phyloP scores from a whole-genome alignment of 2,888 invertebrate genomes.

The Thereva unica region DNA sequence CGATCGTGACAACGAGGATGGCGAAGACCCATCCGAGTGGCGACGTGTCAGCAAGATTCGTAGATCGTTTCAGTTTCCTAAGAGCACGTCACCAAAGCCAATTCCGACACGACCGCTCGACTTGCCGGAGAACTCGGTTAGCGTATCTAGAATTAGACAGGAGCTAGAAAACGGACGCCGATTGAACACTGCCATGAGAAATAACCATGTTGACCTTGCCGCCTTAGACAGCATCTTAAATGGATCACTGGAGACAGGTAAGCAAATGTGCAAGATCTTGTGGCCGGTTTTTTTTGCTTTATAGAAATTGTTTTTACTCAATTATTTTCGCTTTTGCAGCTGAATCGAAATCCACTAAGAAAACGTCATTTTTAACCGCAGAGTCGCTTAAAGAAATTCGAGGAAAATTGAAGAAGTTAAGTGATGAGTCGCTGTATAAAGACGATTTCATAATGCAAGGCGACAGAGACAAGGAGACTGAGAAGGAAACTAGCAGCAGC shows the following conservation, averaged over 20 bases:
- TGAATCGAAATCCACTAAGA: constrained; percentile 34
- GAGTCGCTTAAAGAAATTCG: constrained; percentile 65
- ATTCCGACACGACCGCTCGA: constrained; percentile 50
- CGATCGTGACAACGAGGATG: constrained; percentile 55
- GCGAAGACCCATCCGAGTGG: constrained; percentile 67
- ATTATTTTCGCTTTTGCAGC: not conserved
- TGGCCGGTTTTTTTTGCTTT: constrained; percentile 4
- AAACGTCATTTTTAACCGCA: constrained; percentile 62
- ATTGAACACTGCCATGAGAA: constrained; percentile 61
- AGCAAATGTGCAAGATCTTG: not conserved
- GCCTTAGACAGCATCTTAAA: constrained; percentile 61
- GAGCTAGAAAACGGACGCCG: constrained; percentile 63
- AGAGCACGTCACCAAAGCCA: constrained; percentile 50
- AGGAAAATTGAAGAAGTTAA: constrained; percentile 62
- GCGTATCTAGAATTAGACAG: constrained; percentile 62
- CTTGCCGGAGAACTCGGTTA: constrained; percentile 60
- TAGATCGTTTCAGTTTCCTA: constrained; percentile 70
- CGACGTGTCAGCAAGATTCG: constrained; percentile 67
- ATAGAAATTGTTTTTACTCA: not conserved
- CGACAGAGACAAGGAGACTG: constrained; percentile 20
- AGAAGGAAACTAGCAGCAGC: constrained; percentile 31
- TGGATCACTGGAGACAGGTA: constrained; percentile 41
- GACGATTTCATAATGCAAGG: constrained; percentile 51
- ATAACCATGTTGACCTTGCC: constrained; percentile 62
- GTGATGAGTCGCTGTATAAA: constrained; percentile 59